Evolutionary conservation across 2,797 vertebrate species (phyloP), one percentile per base, ranked within the genome.

Genomic region (Malurus splendens): DNA sequence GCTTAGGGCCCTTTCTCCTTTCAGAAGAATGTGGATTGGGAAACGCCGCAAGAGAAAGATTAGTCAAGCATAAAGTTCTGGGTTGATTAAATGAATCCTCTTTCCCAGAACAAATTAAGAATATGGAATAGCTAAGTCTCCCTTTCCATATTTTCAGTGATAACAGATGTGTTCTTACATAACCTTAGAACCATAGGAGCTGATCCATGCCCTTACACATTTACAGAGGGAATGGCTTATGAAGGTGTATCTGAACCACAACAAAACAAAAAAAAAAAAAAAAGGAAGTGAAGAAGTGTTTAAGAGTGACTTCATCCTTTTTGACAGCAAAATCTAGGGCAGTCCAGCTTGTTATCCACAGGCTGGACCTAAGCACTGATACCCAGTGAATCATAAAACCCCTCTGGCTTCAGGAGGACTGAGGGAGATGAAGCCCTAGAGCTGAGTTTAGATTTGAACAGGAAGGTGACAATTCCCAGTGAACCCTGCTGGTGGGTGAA

Each of bases 1-100:
- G 82, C 87, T 93, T 42, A 76, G 52, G 62, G 89, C 70, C 47
- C 36, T 92, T 90, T 93, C 55, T 85, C 27, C 76, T 89, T 89
- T 60, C 74, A 83, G 66, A 92, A 60, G 89, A 92, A 92, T 95
- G 90, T 67, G 45, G 89, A 86, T 92, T 95, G 80, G 71, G 94
- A 94, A 94, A 95, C 3, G 5, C 18, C 72, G 55, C 71, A 33
- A 62, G 25, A 81, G 76, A 71, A 85, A 81, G 54, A 60, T 82
- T 81, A 91, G 72, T 60, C 67, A 93, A 92, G 66, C 41, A 89
- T 76, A 86, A 94, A 85, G 66, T 89, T 65, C 59, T 87, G 86
- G 45, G 45, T 70, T 93, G 73, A 86, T 65, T 74, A 92, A 87
- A 91, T 67, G 61, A 84, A 93, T 83, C 62, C 38, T 87, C 42